Conservation (phyloP, 2,888 invertebrate species). For the Sarcophaga subvicina region DNA sequence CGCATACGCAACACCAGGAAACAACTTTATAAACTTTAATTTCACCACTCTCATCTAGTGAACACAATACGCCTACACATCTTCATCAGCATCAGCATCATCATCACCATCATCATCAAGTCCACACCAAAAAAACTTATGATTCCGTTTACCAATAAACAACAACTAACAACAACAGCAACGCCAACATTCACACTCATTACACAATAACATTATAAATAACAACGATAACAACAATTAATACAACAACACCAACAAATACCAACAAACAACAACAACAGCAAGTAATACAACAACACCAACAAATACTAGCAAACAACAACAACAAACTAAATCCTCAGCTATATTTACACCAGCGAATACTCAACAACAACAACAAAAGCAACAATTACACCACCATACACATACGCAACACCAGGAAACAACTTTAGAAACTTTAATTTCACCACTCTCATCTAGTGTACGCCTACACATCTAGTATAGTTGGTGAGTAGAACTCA, state of each 20-base stretch:
- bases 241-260: constrained; percentile 68
- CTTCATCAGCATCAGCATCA: constrained; percentile 13
- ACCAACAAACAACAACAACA: constrained; percentile 33
- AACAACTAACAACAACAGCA: constrained; percentile 46
- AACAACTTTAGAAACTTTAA: constrained; percentile 67
- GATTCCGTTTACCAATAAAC: constrained; percentile 80
- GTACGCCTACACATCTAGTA: constrained; percentile 71
- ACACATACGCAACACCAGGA: constrained; percentile 64
- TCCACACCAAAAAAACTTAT: constrained; percentile 77
- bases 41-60: constrained; percentile 69
- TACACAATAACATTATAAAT: constrained; percentile 57
- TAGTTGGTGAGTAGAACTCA: no score
- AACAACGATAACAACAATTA: constrained; percentile 58
- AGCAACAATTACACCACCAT: constrained; percentile 68
- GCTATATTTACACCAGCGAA: no score
- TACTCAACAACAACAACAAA: constrained; percentile 66
- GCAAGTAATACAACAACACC: constrained; percentile 42
- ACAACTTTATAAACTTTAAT: constrained; percentile 67
- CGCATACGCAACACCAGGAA: constrained; percentile 65
- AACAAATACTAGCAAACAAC: constrained; percentile 63
- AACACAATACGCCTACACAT: constrained; percentile 75
- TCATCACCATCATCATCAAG: constrained; percentile 48
- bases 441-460: constrained; percentile 69
- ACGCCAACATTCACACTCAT: constrained; percentile 53
- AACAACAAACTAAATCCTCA: constrained; percentile 57